Evolutionary conservation across 2,113 vertebrate species (phyloP).

Genomic region (Nesospiza acunhae): DNA sequence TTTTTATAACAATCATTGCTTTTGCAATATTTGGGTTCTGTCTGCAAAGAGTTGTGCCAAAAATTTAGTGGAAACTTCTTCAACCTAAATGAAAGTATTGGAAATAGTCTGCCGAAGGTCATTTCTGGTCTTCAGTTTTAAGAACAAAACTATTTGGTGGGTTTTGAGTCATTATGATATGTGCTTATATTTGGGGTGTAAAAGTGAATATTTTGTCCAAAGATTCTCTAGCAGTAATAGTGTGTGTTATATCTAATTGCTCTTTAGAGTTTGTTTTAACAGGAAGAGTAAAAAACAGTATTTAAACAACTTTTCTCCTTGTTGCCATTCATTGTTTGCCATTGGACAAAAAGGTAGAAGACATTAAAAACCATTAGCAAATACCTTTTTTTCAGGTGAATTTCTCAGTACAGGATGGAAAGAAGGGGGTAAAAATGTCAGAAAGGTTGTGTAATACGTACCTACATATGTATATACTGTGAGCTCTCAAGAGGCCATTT

Average conservation of each 20-base stretch:
- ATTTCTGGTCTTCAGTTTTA: background rate
- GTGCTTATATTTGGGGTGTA: background rate
- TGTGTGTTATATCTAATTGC: background rate
- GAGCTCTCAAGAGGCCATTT: background rate
- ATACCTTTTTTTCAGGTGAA: background rate
- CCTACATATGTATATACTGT: too few species aligned
- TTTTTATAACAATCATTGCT: background rate
- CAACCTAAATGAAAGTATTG: background rate
- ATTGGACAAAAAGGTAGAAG: background rate
- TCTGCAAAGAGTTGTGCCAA: background rate
- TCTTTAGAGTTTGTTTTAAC: background rate
- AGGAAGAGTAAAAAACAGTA: background rate
- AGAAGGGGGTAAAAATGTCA: background rate
- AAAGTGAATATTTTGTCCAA: background rate
- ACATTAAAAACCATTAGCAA: background rate
- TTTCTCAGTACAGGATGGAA: background rate
- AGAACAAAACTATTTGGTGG: background rate
- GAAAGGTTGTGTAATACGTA: fast-evolving
- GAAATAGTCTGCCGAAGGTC: background rate
- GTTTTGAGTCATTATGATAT: background rate
- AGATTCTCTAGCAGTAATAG: background rate
- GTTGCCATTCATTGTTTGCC: background rate
- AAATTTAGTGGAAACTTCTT: background rate
- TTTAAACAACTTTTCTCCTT: background rate
- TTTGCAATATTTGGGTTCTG: background rate